Evolutionary conservation across 2,888 invertebrate genomes (phyloP).

Genomic region (Himalopsyche japonica): DNA sequence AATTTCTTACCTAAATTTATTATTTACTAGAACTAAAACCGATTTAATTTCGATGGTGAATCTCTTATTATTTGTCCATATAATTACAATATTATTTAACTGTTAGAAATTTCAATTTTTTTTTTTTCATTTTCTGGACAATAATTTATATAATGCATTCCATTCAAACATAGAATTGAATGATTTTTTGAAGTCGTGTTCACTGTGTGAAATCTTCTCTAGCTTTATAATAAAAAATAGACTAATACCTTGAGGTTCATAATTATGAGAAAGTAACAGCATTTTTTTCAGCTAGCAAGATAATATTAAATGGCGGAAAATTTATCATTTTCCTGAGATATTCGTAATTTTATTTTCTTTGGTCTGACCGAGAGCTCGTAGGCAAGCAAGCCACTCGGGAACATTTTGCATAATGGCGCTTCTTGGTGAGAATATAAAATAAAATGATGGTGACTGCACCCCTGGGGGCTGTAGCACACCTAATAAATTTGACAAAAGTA

Average conservation of each 20-base stretch:
- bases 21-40: no score
- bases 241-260: neutral
- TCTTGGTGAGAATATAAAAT: conserved; percentile 33
- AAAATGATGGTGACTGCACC: conserved; percentile 36
- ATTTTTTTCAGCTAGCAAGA: neutral
- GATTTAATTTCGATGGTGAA: no score
- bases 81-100: no score
- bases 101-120: no score
- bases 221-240: no score
- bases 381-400: conserved; percentile 17
- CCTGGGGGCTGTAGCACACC: conserved; percentile 33
- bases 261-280: neutral
- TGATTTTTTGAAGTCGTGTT: no score
- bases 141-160: no score
- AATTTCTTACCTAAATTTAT: no score
- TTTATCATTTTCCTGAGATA: neutral
- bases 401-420: conserved; percentile 34
- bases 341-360: neutral
- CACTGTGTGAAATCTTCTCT: no score
- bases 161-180: no score
- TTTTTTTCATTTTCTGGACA: no score
- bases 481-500: conserved; percentile 32
- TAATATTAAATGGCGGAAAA: neutral
- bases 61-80: no score
- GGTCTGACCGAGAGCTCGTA: neutral